Evolutionary conservation across 2,888 invertebrate genomes (phyloP), one percentile per base, ranked within the genome.

Genomic region (Buathra laborator): DNA sequence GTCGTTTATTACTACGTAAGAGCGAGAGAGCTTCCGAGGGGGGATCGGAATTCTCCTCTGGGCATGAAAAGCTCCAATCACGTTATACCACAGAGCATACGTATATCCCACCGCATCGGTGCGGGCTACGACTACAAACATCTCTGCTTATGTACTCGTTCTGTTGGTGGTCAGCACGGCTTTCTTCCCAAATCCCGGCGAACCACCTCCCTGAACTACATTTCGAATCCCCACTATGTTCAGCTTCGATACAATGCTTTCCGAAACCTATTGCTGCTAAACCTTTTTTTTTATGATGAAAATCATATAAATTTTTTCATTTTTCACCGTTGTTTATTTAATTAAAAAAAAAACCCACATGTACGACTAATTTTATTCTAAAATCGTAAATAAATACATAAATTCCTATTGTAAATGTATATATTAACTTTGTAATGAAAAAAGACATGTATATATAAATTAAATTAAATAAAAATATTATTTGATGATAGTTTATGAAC

Each of bases 1-100:
- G 68, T 77, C 84, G 77, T 84, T 84, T 84, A 84, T 81, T 84
- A 81, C 77, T 59, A 81, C 68, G 64, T 81, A 81, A 84, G 76
- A 81, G 66, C 76, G 76, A 72, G 67, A 48, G 72, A 77, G 74
- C 81, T 84, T 81, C 81, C 16, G 72, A 24, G 67, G 53, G 68
- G 43, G 67, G 62, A 83, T 80, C 48, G 79, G 62, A 74, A 74
- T 74, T 62, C 62, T 46, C 46, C 68, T 44, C 24, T n/a, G 32
- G n/a, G 56, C 72, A 68, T 53, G 79, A 79, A 83, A 74, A 83
- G 83, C 83, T 83, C 78, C 78, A 78, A 83, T 83, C 83, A 79
- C 78, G 78, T 74, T 83, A 68, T 74, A 78, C 72, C 83, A 74
- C 67, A 44, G 74, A 78, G 51, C 59, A 77, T 66, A 77, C 76